These are phyloP conservation scores for Latrodectus geometricus DNA, from an alignment of 1,140 invertebrate species.

Conservation along the genomic window DNA sequence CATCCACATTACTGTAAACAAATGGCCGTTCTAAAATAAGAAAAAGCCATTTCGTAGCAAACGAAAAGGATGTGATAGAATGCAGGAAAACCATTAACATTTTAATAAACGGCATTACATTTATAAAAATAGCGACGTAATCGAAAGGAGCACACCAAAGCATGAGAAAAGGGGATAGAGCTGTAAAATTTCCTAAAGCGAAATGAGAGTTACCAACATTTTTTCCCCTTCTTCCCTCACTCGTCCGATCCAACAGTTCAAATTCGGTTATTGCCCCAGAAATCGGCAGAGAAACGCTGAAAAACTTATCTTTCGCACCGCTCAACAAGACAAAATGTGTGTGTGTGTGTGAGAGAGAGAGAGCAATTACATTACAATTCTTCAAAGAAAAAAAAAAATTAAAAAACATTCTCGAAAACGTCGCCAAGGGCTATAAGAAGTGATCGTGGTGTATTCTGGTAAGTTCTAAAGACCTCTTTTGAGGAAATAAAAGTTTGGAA, in stretches of 20 bases:
- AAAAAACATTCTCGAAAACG: neutral
- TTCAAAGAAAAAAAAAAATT: neutral
- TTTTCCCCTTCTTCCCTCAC: constrained; percentile 2
- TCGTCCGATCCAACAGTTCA: constrained; percentile 28
- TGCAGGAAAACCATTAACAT: constrained; percentile 2
- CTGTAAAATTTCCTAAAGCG: constrained; percentile 46
- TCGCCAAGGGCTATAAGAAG: neutral
- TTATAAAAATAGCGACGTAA: constrained; percentile 33
- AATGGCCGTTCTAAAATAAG: neutral
- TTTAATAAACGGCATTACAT: constrained; percentile 29
- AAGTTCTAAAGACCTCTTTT: neutral
- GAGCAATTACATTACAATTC: neutral
- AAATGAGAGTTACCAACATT: neutral
- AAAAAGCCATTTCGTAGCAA: neutral
- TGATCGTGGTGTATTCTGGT: neutral
- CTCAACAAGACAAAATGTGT: neutral
- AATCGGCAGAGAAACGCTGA: neutral
- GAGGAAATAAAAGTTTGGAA: neutral
- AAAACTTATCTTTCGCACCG: neutral
- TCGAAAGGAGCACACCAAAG: constrained; percentile 7
- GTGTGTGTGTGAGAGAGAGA: too few species aligned
- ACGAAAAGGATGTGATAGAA: neutral
- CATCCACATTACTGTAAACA: neutral
- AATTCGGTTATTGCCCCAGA: constrained; percentile 59
- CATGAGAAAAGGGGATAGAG: neutral